Evolutionary conservation across 2,888 invertebrate species (phyloP), one percentile per base, ranked within the genome.

Genomic region (Encarsia formosa): DNA sequence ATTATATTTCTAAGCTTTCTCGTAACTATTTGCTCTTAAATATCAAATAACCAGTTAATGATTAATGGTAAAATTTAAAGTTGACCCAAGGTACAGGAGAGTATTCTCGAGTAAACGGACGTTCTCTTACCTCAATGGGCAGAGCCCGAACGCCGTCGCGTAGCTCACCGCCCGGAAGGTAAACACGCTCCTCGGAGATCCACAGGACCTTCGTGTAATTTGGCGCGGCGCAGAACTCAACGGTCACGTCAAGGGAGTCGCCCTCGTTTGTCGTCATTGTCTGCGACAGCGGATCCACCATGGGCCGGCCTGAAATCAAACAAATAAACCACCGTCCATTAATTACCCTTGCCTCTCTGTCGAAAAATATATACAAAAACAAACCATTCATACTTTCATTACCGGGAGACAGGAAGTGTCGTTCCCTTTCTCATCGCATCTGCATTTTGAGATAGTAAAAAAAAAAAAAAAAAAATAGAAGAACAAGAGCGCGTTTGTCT

Each of bases 141-240:
- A 70, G 63, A 5, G 69, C 70, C 48, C 60, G 63, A 35, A 73
- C 69, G 22, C 72, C 72, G 40, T 71, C 69, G 49, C 74, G 76
- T 56, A 77, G 68, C 18, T 76, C 74, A 49, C 77, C 76, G 43
- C 81, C 81, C 8, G 81, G 81, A 54, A 73, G 69, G 62, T 80
- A 79, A 24, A 80, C 77, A 58, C 71, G 74, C 57, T 76, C 76
- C 61, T 77, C 78, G 45, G 79, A 80, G 61, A 84, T 78, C 85
- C 85, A 86, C 57, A 82, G 74, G 20, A 81, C 79, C 65, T 79
- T 79, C 43, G 77, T 80, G 61, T 83, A 81, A 34, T 81, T 78
- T 3, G 89, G 89, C 74, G 87, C 86, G 61, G 88, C 87, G 75
- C 88, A 88, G 69, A 86, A 86, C 70, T 87, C 86, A 60, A 86